Percentiles rank a stretch among this genome's conserved stretches.
Conservation (phyloP, 2,113 vertebrate species). For the Oryzias celebensis region DNA sequence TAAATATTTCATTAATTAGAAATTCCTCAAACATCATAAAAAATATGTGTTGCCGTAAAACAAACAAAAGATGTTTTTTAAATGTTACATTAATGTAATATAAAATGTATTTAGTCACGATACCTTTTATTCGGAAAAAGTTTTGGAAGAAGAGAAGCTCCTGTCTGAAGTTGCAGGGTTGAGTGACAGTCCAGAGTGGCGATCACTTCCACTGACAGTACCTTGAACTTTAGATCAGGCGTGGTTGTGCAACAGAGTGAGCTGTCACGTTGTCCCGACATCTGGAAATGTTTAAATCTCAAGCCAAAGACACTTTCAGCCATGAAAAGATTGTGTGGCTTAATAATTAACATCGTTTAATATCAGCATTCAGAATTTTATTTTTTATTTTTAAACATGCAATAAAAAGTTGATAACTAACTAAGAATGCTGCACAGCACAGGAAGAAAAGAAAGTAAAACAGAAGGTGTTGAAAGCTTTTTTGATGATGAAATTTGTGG, state of each 20-base stretch:
- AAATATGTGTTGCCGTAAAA: too few species aligned
- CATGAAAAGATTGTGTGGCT: slow-evolving; percentile 31
- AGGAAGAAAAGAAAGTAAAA: too few species aligned
- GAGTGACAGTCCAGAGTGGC: slow-evolving; percentile 16
- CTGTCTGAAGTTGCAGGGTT: background rate
- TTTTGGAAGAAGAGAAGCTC: slow-evolving; percentile 3
- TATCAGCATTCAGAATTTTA: background rate
- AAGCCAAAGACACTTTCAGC: slow-evolving; percentile 25
- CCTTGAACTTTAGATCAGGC: slow-evolving; percentile 67
- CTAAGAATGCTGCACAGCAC: too few species aligned
- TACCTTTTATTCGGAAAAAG: slow-evolving; percentile 34
- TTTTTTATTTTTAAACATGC: too few species aligned
- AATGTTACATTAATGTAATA: too few species aligned
- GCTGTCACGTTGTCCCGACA: slow-evolving; percentile 62
- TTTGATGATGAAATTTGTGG: too few species aligned
- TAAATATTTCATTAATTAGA: too few species aligned
- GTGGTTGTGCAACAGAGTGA: slow-evolving; percentile 45
- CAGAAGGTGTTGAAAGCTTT: too few species aligned
- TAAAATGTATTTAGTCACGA: background rate
- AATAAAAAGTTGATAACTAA: too few species aligned
- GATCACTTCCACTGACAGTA: slow-evolving; percentile 2
- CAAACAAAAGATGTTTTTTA: too few species aligned
- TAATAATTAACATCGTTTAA: slow-evolving; percentile 51
- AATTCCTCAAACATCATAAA: too few species aligned
- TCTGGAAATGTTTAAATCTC: slow-evolving; percentile 50